Evolutionary conservation across 2,888 invertebrate genomes (phyloP).

Genomic region (Eilema depressum): DNA sequence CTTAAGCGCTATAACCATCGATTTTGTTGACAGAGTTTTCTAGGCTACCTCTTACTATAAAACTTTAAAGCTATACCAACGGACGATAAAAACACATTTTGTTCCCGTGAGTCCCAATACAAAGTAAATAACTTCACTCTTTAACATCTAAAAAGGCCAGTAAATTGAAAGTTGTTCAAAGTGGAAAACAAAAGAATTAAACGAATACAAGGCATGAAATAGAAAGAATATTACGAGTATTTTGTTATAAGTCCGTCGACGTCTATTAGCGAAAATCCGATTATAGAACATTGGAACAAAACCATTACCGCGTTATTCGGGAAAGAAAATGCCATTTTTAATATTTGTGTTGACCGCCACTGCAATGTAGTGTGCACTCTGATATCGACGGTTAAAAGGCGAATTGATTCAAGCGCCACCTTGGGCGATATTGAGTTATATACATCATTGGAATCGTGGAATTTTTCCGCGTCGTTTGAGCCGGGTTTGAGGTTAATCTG

Average conservation of each 20-base stretch:
- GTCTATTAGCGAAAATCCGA: slow-evolving; percentile 36
- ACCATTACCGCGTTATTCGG: slow-evolving; percentile 4
- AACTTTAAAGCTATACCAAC: neutral
- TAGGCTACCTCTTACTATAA: neutral
- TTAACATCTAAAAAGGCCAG: slow-evolving; percentile 20
- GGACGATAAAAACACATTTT: neutral
- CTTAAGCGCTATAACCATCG: too few relatives aligned
- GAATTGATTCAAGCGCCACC: too few relatives aligned
- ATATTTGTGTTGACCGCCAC: neutral
- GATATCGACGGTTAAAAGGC: too few relatives aligned
- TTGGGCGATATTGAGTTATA: too few relatives aligned
- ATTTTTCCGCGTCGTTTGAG: too few relatives aligned
- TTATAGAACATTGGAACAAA: slow-evolving; percentile 26
- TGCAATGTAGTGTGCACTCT: neutral
- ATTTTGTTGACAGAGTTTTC: neutral
- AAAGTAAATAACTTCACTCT: neutral
- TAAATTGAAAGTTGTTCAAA: slow-evolving; percentile 33
- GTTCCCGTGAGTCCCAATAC: neutral
- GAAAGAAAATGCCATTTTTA: neutral
- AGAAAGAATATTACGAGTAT: slow-evolving; percentile 34
- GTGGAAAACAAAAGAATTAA: slow-evolving; percentile 20
- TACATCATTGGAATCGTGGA: too few relatives aligned
- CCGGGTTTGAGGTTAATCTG: too few relatives aligned
- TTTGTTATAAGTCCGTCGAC: slow-evolving; percentile 27
- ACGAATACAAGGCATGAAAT: slow-evolving; percentile 14